These are phyloP conservation scores for Rhodophaea formosa DNA, from an alignment of 2,888 invertebrate species.

Conservation along the genomic window DNA sequence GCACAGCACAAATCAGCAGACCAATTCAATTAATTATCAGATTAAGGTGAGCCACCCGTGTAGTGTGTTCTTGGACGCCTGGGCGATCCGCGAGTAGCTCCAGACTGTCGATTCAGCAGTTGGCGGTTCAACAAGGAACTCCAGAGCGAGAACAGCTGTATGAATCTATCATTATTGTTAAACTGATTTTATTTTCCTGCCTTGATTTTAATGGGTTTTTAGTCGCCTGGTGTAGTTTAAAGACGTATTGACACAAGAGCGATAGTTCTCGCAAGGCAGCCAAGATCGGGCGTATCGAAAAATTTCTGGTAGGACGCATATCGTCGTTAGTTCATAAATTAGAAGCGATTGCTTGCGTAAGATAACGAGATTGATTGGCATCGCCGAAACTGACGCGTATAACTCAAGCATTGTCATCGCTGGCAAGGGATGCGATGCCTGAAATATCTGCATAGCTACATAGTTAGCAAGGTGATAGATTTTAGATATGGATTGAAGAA, in stretches of 20 bases:
- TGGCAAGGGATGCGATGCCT: conserved; percentile 44
- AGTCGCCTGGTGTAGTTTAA: conserved; percentile 21
- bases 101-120: conserved; percentile 39
- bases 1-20: conserved; percentile 78
- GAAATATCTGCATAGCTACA: conserved; percentile 48
- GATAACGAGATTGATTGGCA: conserved; percentile 64
- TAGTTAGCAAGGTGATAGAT: conserved; percentile 57
- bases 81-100: conserved; percentile 49
- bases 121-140: conserved; percentile 40
- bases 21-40: conserved; percentile 80
- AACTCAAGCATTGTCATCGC: conserved; percentile 55
- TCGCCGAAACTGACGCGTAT: conserved; percentile 46
- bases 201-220: conserved; percentile 33
- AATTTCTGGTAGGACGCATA: conserved; percentile 38
- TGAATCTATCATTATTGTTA: conserved; percentile 29
- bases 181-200: conserved; percentile 21
- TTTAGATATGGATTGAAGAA: conserved; percentile 31
- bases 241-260: conserved; percentile 34
- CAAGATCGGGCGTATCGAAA: conserved; percentile 42
- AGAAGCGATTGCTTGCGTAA: conserved; percentile 57
- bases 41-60: conserved; percentile 77
- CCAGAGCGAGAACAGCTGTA: conserved; percentile 17
- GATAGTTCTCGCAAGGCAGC: conserved; percentile 38
- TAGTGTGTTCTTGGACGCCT: conserved; percentile 62
- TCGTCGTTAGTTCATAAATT: conserved; percentile 56